A percentile compares a stretch with the other conserved stretches of the same genome.
phyloP scores from a whole-genome alignment of 2,888 invertebrate genomes.

The Leuctra nigra region DNA sequence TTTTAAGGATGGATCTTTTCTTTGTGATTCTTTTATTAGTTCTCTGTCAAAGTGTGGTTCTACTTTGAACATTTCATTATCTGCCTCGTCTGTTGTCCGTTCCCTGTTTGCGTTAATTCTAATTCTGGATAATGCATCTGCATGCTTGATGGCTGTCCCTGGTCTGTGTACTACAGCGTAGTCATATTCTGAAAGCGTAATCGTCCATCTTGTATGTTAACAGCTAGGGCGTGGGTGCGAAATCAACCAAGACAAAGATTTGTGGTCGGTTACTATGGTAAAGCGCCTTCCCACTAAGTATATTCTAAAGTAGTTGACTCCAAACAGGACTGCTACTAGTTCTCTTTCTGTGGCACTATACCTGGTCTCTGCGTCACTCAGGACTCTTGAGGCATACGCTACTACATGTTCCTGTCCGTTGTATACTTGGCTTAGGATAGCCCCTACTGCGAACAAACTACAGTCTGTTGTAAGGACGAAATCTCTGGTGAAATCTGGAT shows the following conservation, averaged over 20 bases:
- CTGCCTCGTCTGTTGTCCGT: no score
- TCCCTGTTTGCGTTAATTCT: neutral
- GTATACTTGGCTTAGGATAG: conserved; percentile 30
- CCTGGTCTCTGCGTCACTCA: conserved; percentile 28
- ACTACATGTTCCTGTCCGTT: conserved; percentile 27
- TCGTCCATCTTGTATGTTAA: conserved; percentile 19
- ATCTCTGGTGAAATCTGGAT: conserved; percentile 29
- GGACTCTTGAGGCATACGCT: conserved; percentile 26
- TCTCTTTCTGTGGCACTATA: conserved; percentile 28
- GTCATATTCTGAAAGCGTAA: conserved; percentile 20
- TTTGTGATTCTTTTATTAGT: neutral
- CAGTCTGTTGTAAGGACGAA: conserved; percentile 32
- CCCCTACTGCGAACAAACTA: conserved; percentile 30
- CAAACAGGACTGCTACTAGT: conserved; percentile 27
- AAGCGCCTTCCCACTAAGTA: conserved; percentile 35
- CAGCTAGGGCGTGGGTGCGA: conserved; percentile 25
- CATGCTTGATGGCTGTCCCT: conserved; percentile 10
- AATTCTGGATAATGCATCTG: conserved; percentile 16
- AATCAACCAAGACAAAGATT: conserved; percentile 29
- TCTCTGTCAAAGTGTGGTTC: conserved; percentile 9
- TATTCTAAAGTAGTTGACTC: conserved; percentile 25
- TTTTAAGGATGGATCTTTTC: conserved; percentile 3
- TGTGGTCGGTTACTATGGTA: conserved; percentile 29
- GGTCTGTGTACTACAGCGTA: conserved; percentile 19
- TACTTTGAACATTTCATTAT: no score